Conservation (phyloP, 2,113 vertebrate genomes). For the Python bivittatus region DNA sequence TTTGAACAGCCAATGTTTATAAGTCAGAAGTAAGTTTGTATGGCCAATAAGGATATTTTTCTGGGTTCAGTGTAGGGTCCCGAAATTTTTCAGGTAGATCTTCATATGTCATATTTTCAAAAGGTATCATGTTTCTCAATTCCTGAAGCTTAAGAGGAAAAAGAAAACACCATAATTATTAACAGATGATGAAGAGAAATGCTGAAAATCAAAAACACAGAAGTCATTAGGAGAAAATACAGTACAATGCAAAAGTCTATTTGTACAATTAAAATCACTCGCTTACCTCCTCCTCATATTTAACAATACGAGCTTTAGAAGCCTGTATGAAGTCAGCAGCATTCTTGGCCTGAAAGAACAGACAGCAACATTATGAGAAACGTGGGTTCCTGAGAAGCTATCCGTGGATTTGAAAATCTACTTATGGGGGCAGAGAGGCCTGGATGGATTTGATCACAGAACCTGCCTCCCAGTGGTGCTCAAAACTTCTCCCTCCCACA, state of each 20-base stretch:
- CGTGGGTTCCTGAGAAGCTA: not conserved
- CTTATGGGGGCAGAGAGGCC: not conserved
- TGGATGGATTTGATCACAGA: not conserved
- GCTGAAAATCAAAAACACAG: not conserved
- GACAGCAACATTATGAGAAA: not conserved
- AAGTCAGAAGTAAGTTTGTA: conserved; percentile 85
- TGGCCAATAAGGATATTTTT: conserved; percentile 90
- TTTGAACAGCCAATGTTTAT: conserved; percentile 68
- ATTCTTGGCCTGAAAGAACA: conserved; percentile 75
- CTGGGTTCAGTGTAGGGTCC: conserved; percentile 87
- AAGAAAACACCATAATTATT: not conserved
- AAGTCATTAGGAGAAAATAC: not conserved
- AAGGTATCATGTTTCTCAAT: conserved; percentile 88
- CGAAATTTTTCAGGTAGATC: conserved; percentile 86
- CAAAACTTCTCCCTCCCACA: not conserved
- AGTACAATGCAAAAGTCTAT: not conserved
- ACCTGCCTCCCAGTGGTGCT: not conserved
- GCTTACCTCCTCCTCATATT: conserved; percentile 83
- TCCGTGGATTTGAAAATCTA: not conserved
- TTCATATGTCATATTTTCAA: conserved; percentile 92
- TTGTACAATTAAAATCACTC: not conserved
- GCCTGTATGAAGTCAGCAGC: conserved; percentile 74
- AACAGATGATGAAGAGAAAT: not conserved
- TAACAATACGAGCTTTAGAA: conserved; percentile 81
- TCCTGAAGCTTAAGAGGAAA: conserved; percentile 79